Evolutionary conservation across 2,113 vertebrate species (phyloP), one percentile per base, ranked within the genome.

Genomic region (Oryzias curvinotus): DNA sequence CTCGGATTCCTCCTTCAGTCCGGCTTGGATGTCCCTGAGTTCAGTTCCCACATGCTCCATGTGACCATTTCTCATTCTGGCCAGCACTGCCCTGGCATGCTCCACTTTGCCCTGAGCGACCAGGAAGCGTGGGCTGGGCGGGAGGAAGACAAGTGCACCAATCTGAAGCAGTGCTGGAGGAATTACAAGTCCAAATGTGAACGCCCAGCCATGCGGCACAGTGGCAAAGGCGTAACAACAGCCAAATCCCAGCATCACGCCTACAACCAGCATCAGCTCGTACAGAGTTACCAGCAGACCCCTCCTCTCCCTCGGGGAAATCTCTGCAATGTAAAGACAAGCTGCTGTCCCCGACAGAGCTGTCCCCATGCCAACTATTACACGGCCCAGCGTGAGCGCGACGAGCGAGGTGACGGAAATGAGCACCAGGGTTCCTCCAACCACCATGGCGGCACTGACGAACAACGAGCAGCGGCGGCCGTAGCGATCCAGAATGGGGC

Each of bases 301-400:
- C 79, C 97, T 89, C 85, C 93, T 92, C 68, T 96, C 87, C 42
- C 91, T 90, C 0, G 97, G 95, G 0, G 96, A 95, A 6, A 98
- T 97, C 88, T 98, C 97, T 0, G 97, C 95, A 0, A 98, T 94
- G 57, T 98, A 98, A 19, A 98, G 93, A 58, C 97, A 98, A 0
- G 96, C 95, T 6, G 93, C 95, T 1, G 94, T 95, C 3, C 95
- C 94, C 0, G 96, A 96, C 17, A 98, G 84, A 0, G 96, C 93
- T 17, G 96, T 95, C n/a, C 95, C 95, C 87, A 97, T 88, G 44
- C 97, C 97, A 7, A 97, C 89, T 14, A 94, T 83, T 6, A 93
- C 80, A 16, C 97, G 91, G n/a, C 96, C 97, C 19, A 87, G 51
- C 1, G 94, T 86, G 8, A 98, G 88, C 1, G 91, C 44, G 15